Evolutionary conservation across 2,797 vertebrate species (phyloP).

Genomic region (Salmo trutta): DNA sequence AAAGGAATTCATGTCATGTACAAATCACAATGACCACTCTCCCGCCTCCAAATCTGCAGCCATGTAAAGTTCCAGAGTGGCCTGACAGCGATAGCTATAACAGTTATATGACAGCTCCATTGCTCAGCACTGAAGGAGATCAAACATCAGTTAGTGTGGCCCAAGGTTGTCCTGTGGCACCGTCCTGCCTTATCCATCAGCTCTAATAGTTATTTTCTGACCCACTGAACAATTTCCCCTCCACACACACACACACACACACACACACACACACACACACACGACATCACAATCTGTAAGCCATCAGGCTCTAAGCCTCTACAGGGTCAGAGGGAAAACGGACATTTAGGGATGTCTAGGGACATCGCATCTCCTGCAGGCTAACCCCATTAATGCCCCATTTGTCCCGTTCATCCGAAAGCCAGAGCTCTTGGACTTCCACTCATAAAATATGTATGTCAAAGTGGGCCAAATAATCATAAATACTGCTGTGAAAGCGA

Average conservation of each 20-base stretch:
- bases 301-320: not conserved
- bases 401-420: not conserved
- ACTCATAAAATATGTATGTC: not conserved
- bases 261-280: too few relatives aligned
- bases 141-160: not conserved
- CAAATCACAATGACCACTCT: not conserved
- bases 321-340: not conserved
- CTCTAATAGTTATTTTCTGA: slow-evolving; percentile 21
- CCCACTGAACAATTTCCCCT: not conserved
- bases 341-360: not conserved
- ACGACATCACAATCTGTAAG: not conserved
- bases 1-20: not conserved
- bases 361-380: not conserved
- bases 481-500: not conserved
- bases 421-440: not conserved
- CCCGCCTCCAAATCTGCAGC: not conserved
- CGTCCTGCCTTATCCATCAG: slow-evolving; percentile 12
- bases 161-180: slow-evolving; percentile 2
- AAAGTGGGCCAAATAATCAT: not conserved
- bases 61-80: not conserved
- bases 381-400: not conserved
- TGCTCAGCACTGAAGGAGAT: not conserved
- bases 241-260: too few relatives aligned
- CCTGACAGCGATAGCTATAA: not conserved
- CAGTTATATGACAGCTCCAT: not conserved